Base-by-base conservation (phyloP, 2,888 invertebrate genomes). In the Cryptops parisi region DNA sequence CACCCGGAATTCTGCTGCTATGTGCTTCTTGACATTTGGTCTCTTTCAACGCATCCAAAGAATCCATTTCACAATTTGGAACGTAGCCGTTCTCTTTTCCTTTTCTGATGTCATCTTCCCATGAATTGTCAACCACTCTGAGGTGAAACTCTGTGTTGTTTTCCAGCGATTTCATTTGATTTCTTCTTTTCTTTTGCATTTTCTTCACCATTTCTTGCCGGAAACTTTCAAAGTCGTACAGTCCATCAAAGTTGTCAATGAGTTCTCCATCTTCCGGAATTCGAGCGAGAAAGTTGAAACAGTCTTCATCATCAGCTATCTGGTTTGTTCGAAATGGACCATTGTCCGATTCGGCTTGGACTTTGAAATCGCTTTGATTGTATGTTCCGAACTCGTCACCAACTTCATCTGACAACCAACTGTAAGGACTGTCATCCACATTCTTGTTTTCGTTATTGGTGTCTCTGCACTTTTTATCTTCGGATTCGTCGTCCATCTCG, bases 201-300 rank as follows among this genome's bases (percentile, higher is more conserved):
- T 52, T 52, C 9, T 44, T 52, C 25, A 52, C 52, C 52, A 52
- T 52, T 52, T 52, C 52, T 15, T 44, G 52, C 2, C 52, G 52
- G 15, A 52, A 52, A 44, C 44, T 52, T 25, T 52, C 52, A 21
- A 52, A 52, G 33, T 52, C 52, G 19, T 52, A 52, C 15, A 52
- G 33, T 24, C 52, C 52, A 19, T 43, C 52, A 26, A 44, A 44
- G 27, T 27, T 52, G 21, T 52, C 52, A 12, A 33, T 44, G 2
- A 52, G 22, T 26, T 44, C 19, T 15, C 26, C 44, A 19, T 52
- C 52, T 27, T 52, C 52, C 21, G 52, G 52, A 19, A 52, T 52
- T 1, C 52, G 43, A n/a, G 52, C 52, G 15, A 52, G 33, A 44
- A 44, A 52, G 9, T 27, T 52, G 17, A 52, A 52, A 1, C 52